Evolutionary conservation across 1,140 invertebrate genomes (phyloP), one percentile per base, ranked within the genome.

Genomic region (Drosophila sturtevanti): DNA sequence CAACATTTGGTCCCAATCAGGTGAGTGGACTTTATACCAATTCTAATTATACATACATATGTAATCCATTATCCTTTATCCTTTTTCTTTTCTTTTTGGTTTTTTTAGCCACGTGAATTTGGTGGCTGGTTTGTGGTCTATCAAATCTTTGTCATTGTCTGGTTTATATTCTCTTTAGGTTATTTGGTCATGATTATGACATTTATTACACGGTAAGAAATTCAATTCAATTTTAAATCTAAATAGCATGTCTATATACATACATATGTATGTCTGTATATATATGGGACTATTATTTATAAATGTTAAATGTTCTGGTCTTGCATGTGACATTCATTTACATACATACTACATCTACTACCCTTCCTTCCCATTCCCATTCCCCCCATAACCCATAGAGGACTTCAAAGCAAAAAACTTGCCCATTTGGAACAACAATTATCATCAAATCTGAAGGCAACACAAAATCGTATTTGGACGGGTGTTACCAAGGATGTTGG

Each of bases 101-200:
- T 44, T 63, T 24, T 24, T 5, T 18, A 87, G 90, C 91, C 90
- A n/a, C 63, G 77, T 1, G 76, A 90, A 44, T 92, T 92, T 63
- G 91, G 91, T 31, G 87, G 79, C 51, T 87, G 78, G 76, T 92
- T 92, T 65, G 77, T 92, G 54, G 91, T 92, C 38, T 92, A 92
- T 70, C 75, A 92, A 63, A 87, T 92, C 27, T 92, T 92, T 59
- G 79, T 92, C 14, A 89, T 92, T 7, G 93, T 96, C 14, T 98
- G 97, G 97, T 97, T 98, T 38, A 97, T 97, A 51, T 97, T 98
- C 77, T 97, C 97, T 1, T 93, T 98, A 63, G 97, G 97, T 0
- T 98, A 98, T 91, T 94, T 98, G 51, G 94, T 97, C 12, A 98
- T 98, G 97, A 95, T 98, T 48, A 94, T 98, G 71, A 96, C 96